Conservation (phyloP, 2,888 invertebrate species). For the Thysanoteuthis rhombus region DNA sequence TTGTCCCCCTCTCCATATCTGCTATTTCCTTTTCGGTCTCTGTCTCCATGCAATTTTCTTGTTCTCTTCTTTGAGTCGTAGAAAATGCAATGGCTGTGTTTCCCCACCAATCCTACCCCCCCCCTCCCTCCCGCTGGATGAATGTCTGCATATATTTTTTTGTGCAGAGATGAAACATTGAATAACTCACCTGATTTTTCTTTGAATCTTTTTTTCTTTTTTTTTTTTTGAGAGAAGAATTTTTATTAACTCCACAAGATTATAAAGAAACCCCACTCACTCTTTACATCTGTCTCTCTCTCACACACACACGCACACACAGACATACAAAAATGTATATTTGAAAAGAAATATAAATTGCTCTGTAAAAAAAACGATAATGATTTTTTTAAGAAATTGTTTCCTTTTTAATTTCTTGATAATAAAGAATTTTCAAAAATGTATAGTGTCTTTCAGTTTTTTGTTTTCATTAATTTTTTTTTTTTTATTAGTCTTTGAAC, state of each 20-base stretch:
- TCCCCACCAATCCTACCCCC: background rate
- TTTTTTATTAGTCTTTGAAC: too few relatives aligned
- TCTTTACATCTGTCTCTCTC: background rate
- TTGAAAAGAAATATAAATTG: background rate
- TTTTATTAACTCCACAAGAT: background rate
- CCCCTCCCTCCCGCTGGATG: background rate
- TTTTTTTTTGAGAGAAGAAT: background rate
- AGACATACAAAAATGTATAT: background rate
- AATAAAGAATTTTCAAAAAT: slow-evolving; percentile 1
- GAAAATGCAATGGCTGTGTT: background rate
- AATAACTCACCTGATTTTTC: background rate
- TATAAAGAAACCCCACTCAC: background rate
- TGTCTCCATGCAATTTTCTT: background rate
- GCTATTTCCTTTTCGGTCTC: too few relatives aligned
- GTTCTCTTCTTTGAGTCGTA: background rate
- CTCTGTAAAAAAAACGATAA: background rate
- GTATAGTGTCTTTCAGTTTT: background rate
- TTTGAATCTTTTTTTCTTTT: too few relatives aligned
- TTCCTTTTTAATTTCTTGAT: background rate
- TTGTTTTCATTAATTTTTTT: background rate
- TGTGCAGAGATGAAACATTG: background rate
- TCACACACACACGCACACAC: background rate
- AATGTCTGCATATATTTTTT: background rate
- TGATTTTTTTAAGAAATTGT: background rate
- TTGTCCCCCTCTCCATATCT: too few relatives aligned